Conservation (phyloP, 2,797 vertebrate species). For the Melanotaenia nigrans region DNA sequence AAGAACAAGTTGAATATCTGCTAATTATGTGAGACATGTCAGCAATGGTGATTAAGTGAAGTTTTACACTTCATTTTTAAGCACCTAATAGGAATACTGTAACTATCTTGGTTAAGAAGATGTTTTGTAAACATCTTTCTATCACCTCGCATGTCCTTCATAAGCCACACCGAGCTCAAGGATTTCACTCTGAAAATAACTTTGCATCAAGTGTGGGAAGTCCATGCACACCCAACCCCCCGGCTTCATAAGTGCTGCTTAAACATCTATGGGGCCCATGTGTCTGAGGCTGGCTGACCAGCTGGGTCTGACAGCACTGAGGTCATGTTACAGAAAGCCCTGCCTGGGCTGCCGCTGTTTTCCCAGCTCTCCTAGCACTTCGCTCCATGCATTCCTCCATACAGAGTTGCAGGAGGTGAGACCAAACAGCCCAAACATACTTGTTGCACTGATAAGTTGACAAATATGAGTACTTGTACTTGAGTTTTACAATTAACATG, state of each 20-base stretch:
- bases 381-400: constrained; percentile 49
- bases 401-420: constrained; percentile 25
- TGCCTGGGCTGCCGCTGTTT: constrained; percentile 47
- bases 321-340: constrained; percentile 65
- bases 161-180: constrained; percentile 60
- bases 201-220: constrained; percentile 48
- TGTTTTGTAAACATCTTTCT: constrained; percentile 42
- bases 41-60: constrained; percentile 3
- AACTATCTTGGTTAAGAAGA: constrained; percentile 18
- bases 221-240: constrained; percentile 25
- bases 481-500: constrained; percentile 11
- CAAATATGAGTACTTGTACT: constrained; percentile 25
- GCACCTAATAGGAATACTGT: constrained; percentile 1
- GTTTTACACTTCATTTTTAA: constrained; percentile 14
- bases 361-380: constrained; percentile 52
- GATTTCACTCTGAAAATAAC: constrained; percentile 77
- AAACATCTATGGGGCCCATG: constrained; percentile 60
- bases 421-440: constrained; percentile 21
- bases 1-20: constrained; percentile 15
- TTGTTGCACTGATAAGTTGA: constrained; percentile 9
- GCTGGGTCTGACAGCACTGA: constrained; percentile 55
- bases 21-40: constrained; percentile 10
- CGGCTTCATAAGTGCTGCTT: constrained; percentile 38
- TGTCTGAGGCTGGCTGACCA: constrained; percentile 57
- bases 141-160: constrained; percentile 56